Evolutionary conservation across 1,140 invertebrate genomes (phyloP).

Genomic region (Muscidifurax raptorellus): DNA sequence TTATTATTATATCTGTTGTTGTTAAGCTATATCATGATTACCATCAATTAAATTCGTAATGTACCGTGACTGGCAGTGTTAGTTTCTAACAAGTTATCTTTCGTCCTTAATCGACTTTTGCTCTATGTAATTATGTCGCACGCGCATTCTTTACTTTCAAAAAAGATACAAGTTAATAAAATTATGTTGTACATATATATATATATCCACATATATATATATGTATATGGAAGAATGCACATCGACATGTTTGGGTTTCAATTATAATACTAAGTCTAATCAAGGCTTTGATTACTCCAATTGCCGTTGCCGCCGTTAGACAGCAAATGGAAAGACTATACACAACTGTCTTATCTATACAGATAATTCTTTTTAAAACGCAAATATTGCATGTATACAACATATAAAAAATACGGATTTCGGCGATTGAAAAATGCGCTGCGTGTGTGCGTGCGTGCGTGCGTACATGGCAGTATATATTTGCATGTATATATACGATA

Average conservation of each 20-base stretch:
- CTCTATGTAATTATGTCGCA: conserved; percentile 51
- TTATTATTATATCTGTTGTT: conserved; percentile 39
- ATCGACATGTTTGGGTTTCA: conserved; percentile 3
- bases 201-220: background rate
- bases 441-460: background rate
- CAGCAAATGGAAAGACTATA: conserved; percentile 36
- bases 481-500: background rate
- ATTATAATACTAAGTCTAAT: conserved; percentile 57
- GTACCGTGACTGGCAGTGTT: conserved; percentile 68
- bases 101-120: conserved; percentile 57
- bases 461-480: background rate
- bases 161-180: background rate
- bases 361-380: conserved; percentile 4
- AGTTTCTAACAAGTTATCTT: conserved; percentile 44
- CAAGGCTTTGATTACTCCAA: conserved; percentile 63
- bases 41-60: conserved; percentile 68
- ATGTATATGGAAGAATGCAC: conserved; percentile 17
- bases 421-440: background rate
- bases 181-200: background rate
- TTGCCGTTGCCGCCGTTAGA: background rate
- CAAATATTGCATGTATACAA: conserved; percentile 21
- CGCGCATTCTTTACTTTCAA: conserved; percentile 23
- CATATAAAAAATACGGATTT: conserved; percentile 6
- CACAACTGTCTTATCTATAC: background rate
- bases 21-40: conserved; percentile 56